phyloP scores from a whole-genome alignment of 2,113 vertebrate genomes.

The Falco punctatus region DNA sequence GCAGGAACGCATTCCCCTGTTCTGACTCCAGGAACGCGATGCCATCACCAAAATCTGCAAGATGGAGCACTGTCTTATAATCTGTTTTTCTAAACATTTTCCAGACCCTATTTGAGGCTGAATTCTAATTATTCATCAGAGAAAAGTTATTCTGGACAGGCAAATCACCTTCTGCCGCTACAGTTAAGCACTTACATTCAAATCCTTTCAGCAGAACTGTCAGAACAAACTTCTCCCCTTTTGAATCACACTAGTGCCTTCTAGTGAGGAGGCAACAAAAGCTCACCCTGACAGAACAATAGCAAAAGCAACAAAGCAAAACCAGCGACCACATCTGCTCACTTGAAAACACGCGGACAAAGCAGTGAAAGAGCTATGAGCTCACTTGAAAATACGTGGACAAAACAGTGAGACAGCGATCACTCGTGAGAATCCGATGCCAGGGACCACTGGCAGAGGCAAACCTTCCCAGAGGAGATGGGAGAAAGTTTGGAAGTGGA shows the following conservation, averaged over 20 bases:
- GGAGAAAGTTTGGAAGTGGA: not conserved
- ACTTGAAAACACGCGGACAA: not conserved
- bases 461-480: not conserved
- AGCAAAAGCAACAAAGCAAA: not conserved
- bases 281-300: not conserved
- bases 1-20: conserved; percentile 80
- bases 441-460: not conserved
- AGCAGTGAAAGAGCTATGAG: not conserved
- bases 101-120: not conserved
- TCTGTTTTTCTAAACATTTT: accelerated
- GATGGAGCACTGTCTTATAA: not conserved
- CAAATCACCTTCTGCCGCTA: not conserved
- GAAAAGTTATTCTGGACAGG: not conserved
- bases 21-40: conserved; percentile 87
- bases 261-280: not conserved
- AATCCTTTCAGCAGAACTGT: not conserved
- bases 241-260: not conserved
- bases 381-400: not conserved
- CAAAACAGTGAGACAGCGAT: not conserved
- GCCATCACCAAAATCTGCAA: conserved; percentile 81
- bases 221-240: not conserved
- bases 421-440: not conserved
- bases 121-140: not conserved
- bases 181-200: accelerated
- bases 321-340: not conserved